Base-by-base conservation (phyloP, 2,888 invertebrate species). In the Zaprionus obscuricornis region DNA sequence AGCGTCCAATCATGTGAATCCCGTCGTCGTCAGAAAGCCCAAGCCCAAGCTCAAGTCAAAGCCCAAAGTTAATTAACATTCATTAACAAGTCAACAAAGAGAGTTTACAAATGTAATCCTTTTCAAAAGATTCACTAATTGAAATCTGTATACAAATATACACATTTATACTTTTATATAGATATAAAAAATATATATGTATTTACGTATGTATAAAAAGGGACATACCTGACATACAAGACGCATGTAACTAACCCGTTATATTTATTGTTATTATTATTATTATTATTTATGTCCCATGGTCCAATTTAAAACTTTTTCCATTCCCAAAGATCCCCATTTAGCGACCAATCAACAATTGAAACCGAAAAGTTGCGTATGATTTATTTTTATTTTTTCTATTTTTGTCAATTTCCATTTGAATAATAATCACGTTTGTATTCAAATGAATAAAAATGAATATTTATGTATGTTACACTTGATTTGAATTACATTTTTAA, bases 301-400 rank as follows among this genome's bases (percentile, higher is more conserved):
- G n/a, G n/a, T n/a, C n/a, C n/a, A n/a, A n/a, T n/a, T n/a, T n/a
- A n/a, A n/a, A n/a, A n/a, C n/a, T n/a, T n/a, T n/a, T n/a, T n/a
- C n/a, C 18, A 14, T 8, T n/a, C 5, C n/a, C 27, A 26, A 14
- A 36, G 34, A 54, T 55, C 36, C 45, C 16, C 45, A 31, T 43
- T 36, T 7, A 16, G 18, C 33, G 42, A 17, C 20, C 45, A 46
- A 45, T 42, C 50, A 47, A 69, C 62, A 75, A 77, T 82, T 75
- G 82, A 69, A 62, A n/a, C n/a, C n/a, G n/a, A n/a, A n/a, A n/a
- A n/a, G n/a, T n/a, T n/a, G n/a, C n/a, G n/a, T 81, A 66, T 26
- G 78, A 77, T 46, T 72, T 29, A 68, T 10, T 51, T 39, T 34
- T 46, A 31, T 43, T 67, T 29, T 27, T 37, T 18, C 34, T 36